phyloP scores from a whole-genome alignment of 2,113 vertebrate genomes.

The Macquaria australasica region DNA sequence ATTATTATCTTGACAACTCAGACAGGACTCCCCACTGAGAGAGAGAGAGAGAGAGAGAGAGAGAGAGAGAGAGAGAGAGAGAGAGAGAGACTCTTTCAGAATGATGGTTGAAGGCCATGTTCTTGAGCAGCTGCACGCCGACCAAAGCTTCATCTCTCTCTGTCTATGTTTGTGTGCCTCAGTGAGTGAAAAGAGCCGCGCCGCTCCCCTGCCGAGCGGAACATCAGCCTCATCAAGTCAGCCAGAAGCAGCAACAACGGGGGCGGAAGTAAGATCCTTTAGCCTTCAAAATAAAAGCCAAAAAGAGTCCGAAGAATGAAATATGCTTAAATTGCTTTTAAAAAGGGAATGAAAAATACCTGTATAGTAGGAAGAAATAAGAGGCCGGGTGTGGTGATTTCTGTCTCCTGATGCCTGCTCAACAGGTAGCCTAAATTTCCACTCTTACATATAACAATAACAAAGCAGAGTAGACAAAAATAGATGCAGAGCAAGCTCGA shows the following conservation, averaged over 20 bases:
- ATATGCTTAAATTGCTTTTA: background rate
- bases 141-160: conserved; percentile 56
- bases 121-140: conserved; percentile 75
- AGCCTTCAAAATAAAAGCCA: conserved; percentile 64
- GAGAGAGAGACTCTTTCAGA: conserved; percentile 8
- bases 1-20: conserved; percentile 49
- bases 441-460: background rate
- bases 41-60: background rate
- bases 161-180: conserved; percentile 64
- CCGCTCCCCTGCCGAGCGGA: conserved; percentile 81
- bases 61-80: background rate
- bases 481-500: background rate
- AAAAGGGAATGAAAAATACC: background rate
- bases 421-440: background rate
- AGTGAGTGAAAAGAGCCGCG: conserved; percentile 76
- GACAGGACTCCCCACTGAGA: conserved; percentile 40
- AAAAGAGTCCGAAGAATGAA: background rate
- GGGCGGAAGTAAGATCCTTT: background rate
- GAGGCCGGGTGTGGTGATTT: background rate
- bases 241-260: background rate
- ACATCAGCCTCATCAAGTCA: conserved; percentile 76
- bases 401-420: background rate
- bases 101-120: conserved; percentile 54
- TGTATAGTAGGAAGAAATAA: background rate
- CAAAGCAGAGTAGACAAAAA: background rate